Conservation (phyloP, 30 jellyfish, hydroid and myxozoan genomes). For the Phacellophora camtschatica region DNA sequence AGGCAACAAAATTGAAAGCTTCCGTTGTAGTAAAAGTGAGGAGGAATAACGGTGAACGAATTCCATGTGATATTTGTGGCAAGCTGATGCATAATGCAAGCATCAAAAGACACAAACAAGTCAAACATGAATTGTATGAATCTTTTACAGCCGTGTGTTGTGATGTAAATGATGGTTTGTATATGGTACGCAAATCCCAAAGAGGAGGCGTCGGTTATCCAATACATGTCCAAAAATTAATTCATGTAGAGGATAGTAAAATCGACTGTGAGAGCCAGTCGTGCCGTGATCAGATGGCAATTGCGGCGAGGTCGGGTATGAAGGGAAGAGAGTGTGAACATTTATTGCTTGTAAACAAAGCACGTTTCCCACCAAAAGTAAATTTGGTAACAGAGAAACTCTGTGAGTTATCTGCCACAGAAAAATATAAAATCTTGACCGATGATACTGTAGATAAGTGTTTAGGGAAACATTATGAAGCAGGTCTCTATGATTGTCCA, state of each 20-base stretch:
- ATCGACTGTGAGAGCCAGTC: conserved; percentile 13
- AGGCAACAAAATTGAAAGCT: neutral
- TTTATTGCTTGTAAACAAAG: conserved; percentile 1
- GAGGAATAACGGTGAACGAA: neutral
- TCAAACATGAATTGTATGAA: neutral
- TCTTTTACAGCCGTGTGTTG: neutral
- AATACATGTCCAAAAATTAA: conserved; percentile 24
- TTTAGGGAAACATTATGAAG: neutral
- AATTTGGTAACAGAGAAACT: neutral
- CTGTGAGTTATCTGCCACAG: neutral
- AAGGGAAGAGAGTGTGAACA: conserved; percentile 23
- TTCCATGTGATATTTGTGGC: neutral
- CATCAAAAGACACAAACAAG: neutral
- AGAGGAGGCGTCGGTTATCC: conserved; percentile 44
- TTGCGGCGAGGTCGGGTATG: conserved; percentile 36
- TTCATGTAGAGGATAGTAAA: neutral
- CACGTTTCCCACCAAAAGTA: neutral
- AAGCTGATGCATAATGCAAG: neutral
- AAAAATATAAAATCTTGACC: neutral
- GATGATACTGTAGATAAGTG: conserved; percentile 26
- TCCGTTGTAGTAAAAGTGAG: neutral
- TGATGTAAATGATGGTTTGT: neutral
- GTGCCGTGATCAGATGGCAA: conserved; percentile 6
- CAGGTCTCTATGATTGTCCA: neutral
- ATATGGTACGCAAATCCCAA: neutral